Percentiles rank a stretch among this genome's conserved stretches.
Evolutionary conservation across 1,140 invertebrate species (phyloP).

Genomic region (Orius laevigatus): DNA sequence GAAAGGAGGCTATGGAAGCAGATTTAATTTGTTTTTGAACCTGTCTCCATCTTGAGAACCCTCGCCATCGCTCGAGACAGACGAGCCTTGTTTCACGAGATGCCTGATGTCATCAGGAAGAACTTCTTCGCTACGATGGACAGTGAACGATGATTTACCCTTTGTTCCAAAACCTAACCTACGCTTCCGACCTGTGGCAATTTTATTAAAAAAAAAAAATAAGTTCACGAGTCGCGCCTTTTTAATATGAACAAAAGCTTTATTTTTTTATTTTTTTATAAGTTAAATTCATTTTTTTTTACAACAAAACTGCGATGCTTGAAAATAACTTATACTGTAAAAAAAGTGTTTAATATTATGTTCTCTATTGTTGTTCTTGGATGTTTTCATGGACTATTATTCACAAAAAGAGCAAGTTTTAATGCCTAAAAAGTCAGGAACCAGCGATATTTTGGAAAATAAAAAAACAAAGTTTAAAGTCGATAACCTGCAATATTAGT

Average conservation of each 20-base stretch:
- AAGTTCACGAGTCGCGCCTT: neutral
- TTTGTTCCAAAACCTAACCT: constrained; percentile 88
- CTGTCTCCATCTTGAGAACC: constrained; percentile 66
- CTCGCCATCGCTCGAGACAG: constrained; percentile 83
- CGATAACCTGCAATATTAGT: too few species aligned
- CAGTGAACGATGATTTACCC: constrained; percentile 85
- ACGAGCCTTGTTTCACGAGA: constrained; percentile 62
- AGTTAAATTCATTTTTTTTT: constrained; percentile 2
- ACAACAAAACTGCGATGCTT: neutral
- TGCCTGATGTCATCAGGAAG: constrained; percentile 67
- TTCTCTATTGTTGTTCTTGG: constrained; percentile 3
- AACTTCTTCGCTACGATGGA: constrained; percentile 89
- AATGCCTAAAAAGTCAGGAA: too few species aligned
- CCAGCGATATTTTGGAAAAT: constrained; percentile 6
- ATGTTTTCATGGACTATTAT: too few species aligned
- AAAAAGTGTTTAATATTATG: neutral
- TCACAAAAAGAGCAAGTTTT: too few species aligned
- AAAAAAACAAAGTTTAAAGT: too few species aligned
- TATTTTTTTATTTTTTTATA: constrained; percentile 3
- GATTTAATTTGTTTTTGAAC: constrained; percentile 27
- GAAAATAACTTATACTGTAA: too few species aligned
- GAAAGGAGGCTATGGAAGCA: neutral
- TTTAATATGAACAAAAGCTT: neutral
- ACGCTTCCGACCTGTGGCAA: constrained; percentile 64
- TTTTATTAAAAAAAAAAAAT: constrained; percentile 2